These are phyloP conservation scores for Diorhabda sublineata DNA, from an alignment of 1,140 invertebrate species.

Conservation along the genomic window DNA sequence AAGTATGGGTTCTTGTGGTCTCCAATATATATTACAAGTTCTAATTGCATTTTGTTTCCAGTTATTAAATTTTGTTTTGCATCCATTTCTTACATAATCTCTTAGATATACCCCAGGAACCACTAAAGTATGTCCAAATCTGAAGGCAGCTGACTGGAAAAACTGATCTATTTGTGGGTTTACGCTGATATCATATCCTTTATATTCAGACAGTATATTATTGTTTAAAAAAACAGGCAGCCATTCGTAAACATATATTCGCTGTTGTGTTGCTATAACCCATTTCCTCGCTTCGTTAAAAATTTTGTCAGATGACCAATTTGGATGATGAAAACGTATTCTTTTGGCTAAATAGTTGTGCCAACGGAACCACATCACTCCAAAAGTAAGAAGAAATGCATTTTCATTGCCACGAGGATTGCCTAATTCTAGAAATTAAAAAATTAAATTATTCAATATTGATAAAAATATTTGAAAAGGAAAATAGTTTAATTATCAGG, in stretches of 20 bases:
- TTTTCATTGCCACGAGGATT: constrained; percentile 55
- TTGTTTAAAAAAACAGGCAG: constrained; percentile 40
- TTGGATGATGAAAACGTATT: constrained; percentile 42
- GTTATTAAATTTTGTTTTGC: constrained; percentile 29
- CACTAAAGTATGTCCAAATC: constrained; percentile 62
- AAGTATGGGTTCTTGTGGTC: constrained; percentile 49
- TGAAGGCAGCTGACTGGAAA: constrained; percentile 65
- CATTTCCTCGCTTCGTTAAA: constrained; percentile 60
- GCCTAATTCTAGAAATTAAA: constrained; percentile 52
- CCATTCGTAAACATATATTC: constrained; percentile 55
- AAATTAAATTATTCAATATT: no score
- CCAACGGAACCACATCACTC: constrained; percentile 60
- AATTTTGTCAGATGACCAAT: constrained; percentile 48
- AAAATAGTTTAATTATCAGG: no score
- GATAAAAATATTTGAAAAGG: no score
- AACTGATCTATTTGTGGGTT: constrained; percentile 67
- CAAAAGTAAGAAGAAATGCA: constrained; percentile 20
- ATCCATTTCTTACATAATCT: constrained; percentile 44
- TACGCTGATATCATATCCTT: constrained; percentile 57
- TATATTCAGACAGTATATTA: constrained; percentile 46
- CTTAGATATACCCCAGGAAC: constrained; percentile 51
- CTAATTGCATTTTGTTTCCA: constrained; percentile 48
- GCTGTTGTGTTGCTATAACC: constrained; percentile 56
- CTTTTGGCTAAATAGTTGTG: constrained; percentile 56
- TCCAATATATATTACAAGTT: constrained; percentile 66